Evolutionary conservation across 2,113 vertebrate genomes (phyloP), one percentile per base, ranked within the genome.

Genomic region (Labeo rohita): DNA sequence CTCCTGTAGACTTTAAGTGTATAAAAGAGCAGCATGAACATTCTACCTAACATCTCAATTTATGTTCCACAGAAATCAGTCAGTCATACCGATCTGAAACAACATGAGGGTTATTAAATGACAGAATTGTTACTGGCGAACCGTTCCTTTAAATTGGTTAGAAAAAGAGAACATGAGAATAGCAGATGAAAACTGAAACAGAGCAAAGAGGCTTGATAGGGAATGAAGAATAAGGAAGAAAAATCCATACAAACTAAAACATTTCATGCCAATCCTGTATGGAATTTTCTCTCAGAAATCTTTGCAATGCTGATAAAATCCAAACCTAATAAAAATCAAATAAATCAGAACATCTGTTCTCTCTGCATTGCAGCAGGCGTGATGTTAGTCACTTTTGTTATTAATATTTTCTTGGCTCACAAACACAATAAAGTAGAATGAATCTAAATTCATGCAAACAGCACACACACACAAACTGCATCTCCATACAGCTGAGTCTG

Each of bases 401-500:
- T 63, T 28, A 74, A 56, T 50, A 72, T 3, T 45, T 43, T 78
- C 39, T 80, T 45, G 77, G 56, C 56, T 63, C 56, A 43, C 77
- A 2, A 80, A 45, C 54, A 63, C 36, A 61, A 80, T 45, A 80
- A 63, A 80, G 39, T 49, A 45, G 36, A 79, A 80, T 74, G 49
- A 74, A 80, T 83, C 56, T 43, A 79, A 16, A 74, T 63, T 65
- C 11, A 28, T n/a, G 21, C 87, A 43, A 15, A 86, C 79, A 85
- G 15, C 79, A 78, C 81, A 61, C 73, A 78, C 73, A 78, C 81
- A 56, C 70, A 74, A 43, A 43, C 28, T 54, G 9, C 70, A 82
- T 77, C 43, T 61, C 39, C 79, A 63, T 83, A 86, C 43, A 88
- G 86, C 86, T 84, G 86, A 84, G 65, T 80, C 45, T 87, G 82